Conservation (phyloP, 2,797 vertebrate species). For the Loris lydekkerianus region DNA sequence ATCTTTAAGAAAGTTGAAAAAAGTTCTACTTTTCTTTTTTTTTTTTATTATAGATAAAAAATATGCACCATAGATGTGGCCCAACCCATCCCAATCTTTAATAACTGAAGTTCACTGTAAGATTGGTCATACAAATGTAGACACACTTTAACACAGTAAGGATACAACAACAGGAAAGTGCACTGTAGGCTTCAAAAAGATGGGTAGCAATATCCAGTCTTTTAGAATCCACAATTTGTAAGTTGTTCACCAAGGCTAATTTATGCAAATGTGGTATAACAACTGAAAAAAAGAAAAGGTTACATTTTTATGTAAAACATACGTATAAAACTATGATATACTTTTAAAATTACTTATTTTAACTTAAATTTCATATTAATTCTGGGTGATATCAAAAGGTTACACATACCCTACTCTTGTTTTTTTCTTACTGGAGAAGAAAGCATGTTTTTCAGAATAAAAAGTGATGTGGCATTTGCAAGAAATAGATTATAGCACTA, state of each 20-base stretch:
- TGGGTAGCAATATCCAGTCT: conserved; percentile 97
- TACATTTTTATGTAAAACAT: conserved; percentile 57
- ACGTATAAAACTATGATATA: not conserved
- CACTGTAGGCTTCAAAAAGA: conserved; percentile 99
- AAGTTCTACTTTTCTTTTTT: not conserved
- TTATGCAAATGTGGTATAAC: conserved; percentile 99
- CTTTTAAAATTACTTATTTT: conserved; percentile 12
- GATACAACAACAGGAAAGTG: conserved; percentile 99
- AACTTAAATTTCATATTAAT: conserved; percentile 63
- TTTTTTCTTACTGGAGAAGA: conserved; percentile 21
- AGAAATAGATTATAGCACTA: not conserved
- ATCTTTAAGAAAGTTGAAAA: not conserved
- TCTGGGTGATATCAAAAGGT: conserved; percentile 45
- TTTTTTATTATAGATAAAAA: no score
- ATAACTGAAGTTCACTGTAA: not conserved
- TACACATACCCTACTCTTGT: not conserved
- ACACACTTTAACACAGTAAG: conserved; percentile 85
- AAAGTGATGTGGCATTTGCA: not conserved
- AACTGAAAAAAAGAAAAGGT: conserved; percentile 89
- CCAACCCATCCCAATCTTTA: not conserved
- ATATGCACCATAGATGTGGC: no score
- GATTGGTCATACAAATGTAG: not conserved
- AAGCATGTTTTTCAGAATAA: conserved; percentile 32
- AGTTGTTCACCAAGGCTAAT: conserved; percentile 96
- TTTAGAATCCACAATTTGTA: conserved; percentile 95